Evolutionary conservation across 1,140 invertebrate genomes (phyloP), one percentile per base, ranked within the genome.

Genomic region (Gryon sp.): DNA sequence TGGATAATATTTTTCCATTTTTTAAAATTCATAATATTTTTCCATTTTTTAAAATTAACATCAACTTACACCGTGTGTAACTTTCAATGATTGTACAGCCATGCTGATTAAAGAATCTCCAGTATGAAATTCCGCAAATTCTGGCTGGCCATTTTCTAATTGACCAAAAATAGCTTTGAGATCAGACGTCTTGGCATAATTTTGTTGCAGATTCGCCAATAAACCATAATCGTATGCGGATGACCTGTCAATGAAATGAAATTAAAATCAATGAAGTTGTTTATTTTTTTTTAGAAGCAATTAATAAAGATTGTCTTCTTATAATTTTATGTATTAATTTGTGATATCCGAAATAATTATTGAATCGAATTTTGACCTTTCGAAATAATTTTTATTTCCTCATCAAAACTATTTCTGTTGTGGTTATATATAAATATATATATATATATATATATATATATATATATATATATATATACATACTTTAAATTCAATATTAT

Each of bases 111-210:
- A 85, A 77, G 91, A 91, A 80, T 93, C 91, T 4, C 91, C 90
- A 43, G 90, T 86, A 55, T 90, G 75, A 82, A 93, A 93, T 86
- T 93, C 90, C 2, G 92, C 92, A 26, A 92, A 81, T 28, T 90
- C 84, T 1, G 91, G 90, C 80, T 92, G 91, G 38, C 88, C 86
- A 72, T 91, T 91, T 82, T 95, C 93, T 38, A 96, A 80, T 11
- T 92, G 89, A 2, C 90, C 90, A 57, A 96, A 87, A 28, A 89
- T 87, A 2, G 81, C 79, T 73, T 91, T 92, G 5, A 96, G 80
- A 80, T 95, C 92, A 7, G 87, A 72, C 55, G 92, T 93, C 48
- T 50, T 80, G 15, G 85, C 72, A 48, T 88, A 89, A 4, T 80
- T 82, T 11, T 73, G 36, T 20, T 82, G 65, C 9, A 88, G 73